Base-by-base conservation (phyloP, 2,797 vertebrate species). In the Rhinella marina region DNA sequence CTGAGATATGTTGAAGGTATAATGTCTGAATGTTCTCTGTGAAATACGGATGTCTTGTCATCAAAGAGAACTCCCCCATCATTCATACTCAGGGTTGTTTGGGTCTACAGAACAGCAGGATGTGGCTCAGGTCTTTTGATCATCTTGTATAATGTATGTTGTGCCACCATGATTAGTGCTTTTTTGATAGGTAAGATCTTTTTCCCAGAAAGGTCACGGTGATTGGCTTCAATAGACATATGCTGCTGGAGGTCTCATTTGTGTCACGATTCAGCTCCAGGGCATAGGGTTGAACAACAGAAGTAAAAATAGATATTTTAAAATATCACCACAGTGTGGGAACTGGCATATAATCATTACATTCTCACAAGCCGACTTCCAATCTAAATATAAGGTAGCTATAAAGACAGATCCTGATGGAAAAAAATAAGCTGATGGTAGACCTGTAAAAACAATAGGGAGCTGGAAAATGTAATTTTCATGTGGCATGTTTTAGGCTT, bases 291-390 rank as follows among this genome's bases (percentile, higher is more conserved):
- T 86, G 52, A 29, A n/a, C 12, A 27, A 88, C 76, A 72, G 25
- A 25, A 82, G n/a, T 80, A 84, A 84, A 88, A 88, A 88, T 88
- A 88, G 87, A 54, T 81, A 12, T 64, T 48, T 66, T 61, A 73
- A 88, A 88, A 88, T 85, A 85, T 32, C 41, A 88, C 23, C 17
- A 72, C 19, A n/a, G 56, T 19, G 79, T 88, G 87, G 76, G 82
- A 84, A 88, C 64, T 52, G 54, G 41, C 56, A 84, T 41, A 57
- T 78, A 88, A 70, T 80, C 6, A 79, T 84, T 84, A 59, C 54
- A 32, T 56, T 79, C 62, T 88, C 73, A 59, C 75, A 68, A 41
- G 17, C 27, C 61, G 21, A 56, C 66, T 64, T 78, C 25, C 62
- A 56, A 52, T 77, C 61, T 82, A 83, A 83, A 88, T 70, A 84